phyloP scores from a whole-genome alignment of 2,113 vertebrate species.

The Leucoraja erinaceus region DNA sequence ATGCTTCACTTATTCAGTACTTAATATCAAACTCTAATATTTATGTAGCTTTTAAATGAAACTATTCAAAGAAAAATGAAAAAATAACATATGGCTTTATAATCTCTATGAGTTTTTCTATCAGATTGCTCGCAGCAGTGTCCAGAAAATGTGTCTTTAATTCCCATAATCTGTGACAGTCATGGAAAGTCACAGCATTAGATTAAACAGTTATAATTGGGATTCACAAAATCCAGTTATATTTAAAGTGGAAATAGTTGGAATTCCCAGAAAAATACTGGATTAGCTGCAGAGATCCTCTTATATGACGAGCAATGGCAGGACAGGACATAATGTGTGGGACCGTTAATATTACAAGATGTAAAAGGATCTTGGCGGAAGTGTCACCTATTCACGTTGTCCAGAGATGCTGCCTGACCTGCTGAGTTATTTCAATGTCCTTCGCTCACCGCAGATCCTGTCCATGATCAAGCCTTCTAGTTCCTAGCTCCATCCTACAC shows the following conservation, averaged over 20 bases:
- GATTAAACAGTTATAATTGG: neutral
- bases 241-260: neutral
- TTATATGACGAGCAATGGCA: neutral
- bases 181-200: neutral
- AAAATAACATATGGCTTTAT: neutral
- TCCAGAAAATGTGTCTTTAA: too few species aligned
- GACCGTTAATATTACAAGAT: too few species aligned
- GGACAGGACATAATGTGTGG: too few species aligned
- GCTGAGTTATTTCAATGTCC: too few species aligned
- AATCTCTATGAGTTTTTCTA: neutral
- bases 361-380: too few species aligned
- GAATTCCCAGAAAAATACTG: neutral
- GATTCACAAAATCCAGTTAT: neutral
- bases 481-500: neutral
- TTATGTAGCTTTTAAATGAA: neutral
- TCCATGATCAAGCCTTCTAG: neutral
- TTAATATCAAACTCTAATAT: neutral
- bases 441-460: neutral
- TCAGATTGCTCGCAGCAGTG: neutral
- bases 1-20: neutral
- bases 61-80: neutral
- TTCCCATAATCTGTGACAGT: too few species aligned
- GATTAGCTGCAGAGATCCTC: neutral
- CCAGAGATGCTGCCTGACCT: too few species aligned
- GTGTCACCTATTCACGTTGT: too few species aligned